These are phyloP conservation scores for Leptinotarsa lineolata DNA, from an alignment of 1,140 invertebrate genomes.

Conservation along the genomic window DNA sequence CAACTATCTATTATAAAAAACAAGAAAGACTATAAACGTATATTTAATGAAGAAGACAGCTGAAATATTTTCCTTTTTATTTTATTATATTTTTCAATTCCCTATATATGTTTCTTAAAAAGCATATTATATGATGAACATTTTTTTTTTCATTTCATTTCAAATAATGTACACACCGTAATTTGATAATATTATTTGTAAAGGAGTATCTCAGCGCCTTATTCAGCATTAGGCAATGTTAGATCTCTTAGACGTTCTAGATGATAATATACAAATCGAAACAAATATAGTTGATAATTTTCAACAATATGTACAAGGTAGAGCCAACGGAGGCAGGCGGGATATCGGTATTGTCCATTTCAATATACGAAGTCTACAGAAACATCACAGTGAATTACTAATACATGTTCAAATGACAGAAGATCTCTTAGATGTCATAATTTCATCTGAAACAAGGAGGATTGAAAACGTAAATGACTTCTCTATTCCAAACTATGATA, in stretches of 20 bases:
- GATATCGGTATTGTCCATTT: conserved; percentile 10
- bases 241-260: conserved; percentile 9
- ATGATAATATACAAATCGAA: background rate
- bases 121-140: background rate
- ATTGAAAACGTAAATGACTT: conserved; percentile 18
- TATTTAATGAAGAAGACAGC: background rate
- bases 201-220: conserved; percentile 14
- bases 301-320: conserved; percentile 5
- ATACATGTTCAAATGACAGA: conserved; percentile 4
- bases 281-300: conserved; percentile 11
- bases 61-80: background rate
- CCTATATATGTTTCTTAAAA: background rate
- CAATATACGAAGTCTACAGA: conserved; percentile 11
- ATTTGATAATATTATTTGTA: background rate
- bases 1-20: conserved; percentile 1
- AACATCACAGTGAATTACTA: conserved; percentile 17
- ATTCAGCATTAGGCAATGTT: background rate
- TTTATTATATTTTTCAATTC: background rate
- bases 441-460: conserved; percentile 12
- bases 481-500: conserved; percentile 14
- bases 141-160: too few species aligned
- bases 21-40: background rate
- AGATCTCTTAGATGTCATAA: conserved; percentile 12
- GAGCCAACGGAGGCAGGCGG: background rate
- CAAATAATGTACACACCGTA: background rate